phyloP scores from a whole-genome alignment of 2,888 invertebrate species.

The Diogma glabrata region DNA sequence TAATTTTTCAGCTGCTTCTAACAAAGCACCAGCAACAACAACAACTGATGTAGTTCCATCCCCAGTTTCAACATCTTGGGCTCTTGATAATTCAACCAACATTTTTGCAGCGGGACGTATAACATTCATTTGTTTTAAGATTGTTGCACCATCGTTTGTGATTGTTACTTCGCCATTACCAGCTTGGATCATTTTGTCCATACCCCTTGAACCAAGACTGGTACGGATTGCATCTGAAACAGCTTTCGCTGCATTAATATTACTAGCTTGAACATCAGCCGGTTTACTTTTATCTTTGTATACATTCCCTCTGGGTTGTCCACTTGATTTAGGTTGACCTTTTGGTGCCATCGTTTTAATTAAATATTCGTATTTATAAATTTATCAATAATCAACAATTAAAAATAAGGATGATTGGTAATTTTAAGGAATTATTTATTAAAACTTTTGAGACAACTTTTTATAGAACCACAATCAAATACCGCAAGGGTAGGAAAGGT shows the following conservation, averaged over 20 bases:
- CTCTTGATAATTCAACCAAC: slow-evolving; percentile 96
- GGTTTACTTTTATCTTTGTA: slow-evolving; percentile 93
- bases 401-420: neutral
- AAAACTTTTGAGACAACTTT: too few species aligned
- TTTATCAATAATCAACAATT: slow-evolving; percentile 1
- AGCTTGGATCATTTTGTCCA: slow-evolving; percentile 99
- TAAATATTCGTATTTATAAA: neutral
- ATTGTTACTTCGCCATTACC: slow-evolving; percentile 97
- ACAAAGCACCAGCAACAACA: slow-evolving; percentile 88
- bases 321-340: slow-evolving; percentile 21
- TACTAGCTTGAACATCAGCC: slow-evolving; percentile 83
- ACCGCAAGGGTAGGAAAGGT: too few species aligned
- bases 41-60: slow-evolving; percentile 99
- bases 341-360: slow-evolving; percentile 33
- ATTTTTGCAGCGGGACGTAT: slow-evolving; percentile 98
- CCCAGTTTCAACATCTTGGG: slow-evolving; percentile 98
- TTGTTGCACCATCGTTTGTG: slow-evolving; percentile 99
- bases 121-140: slow-evolving; percentile 97
- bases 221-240: slow-evolving; percentile 98
- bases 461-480: too few species aligned
- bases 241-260: slow-evolving; percentile 97
- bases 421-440: slow-evolving; percentile 8
- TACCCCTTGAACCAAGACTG: slow-evolving; percentile 94
- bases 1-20: slow-evolving; percentile 89
- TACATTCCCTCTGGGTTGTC: slow-evolving; percentile 44